Percentiles rank a stretch among this genome's conserved stretches.
These are phyloP conservation scores for Limenitis camilla DNA, from an alignment of 2,888 invertebrate genomes.

Conservation along the genomic window DNA sequence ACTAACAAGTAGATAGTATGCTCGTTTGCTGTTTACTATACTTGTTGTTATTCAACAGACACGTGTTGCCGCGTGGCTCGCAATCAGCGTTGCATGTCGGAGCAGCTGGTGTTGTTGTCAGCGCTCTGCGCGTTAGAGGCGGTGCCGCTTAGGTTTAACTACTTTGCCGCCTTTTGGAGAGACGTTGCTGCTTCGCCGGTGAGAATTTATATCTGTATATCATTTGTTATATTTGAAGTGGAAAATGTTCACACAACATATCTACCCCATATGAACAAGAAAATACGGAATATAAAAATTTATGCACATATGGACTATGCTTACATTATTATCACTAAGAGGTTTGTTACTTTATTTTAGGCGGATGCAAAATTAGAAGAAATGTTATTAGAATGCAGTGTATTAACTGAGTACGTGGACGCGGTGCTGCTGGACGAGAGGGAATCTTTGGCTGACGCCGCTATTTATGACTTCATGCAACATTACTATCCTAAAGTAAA, in stretches of 20 bases:
- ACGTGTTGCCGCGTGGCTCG: constrained; percentile 88
- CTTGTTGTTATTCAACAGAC: constrained; percentile 33
- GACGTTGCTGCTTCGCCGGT: constrained; percentile 88
- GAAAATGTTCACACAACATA: too few species aligned
- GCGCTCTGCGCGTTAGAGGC: constrained; percentile 94
- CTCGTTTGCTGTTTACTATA: too few species aligned
- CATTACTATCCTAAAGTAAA: constrained; percentile 94
- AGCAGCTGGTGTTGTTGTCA: constrained; percentile 88
- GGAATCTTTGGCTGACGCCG: constrained; percentile 86
- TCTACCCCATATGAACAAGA: too few species aligned
- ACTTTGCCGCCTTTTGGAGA: constrained; percentile 94
- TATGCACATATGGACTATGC: too few species aligned
- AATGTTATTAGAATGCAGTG: constrained; percentile 86
- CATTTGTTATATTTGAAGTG: neutral
- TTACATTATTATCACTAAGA: too few species aligned
- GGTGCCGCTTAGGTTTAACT: constrained; percentile 88
- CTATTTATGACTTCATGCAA: constrained; percentile 90
- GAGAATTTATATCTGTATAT: constrained; percentile 19
- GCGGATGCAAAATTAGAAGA: constrained; percentile 87
- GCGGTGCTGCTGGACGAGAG: constrained; percentile 92
- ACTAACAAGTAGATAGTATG: too few species aligned
- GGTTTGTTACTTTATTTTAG: constrained; percentile 45
- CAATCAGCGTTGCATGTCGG: constrained; percentile 89
- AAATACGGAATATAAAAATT: too few species aligned
- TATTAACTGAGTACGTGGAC: constrained; percentile 92